A percentile compares a stretch with the other conserved stretches of the same genome.
These are phyloP conservation scores for Rhopalosiphum maidis DNA, from an alignment of 1,140 invertebrate species.

Conservation along the genomic window DNA sequence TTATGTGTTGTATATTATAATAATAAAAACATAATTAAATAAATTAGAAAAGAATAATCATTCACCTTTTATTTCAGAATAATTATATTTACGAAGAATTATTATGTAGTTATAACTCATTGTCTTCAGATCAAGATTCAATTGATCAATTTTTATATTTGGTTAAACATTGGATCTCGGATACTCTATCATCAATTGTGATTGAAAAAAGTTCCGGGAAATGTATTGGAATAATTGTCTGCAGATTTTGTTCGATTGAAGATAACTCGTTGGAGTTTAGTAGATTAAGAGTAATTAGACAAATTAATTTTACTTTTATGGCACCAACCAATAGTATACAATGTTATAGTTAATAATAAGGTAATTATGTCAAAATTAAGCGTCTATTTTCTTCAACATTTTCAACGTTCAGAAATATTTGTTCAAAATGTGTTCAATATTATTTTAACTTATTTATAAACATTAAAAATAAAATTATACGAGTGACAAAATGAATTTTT, in stretches of 20 bases:
- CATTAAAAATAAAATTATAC: too few relatives aligned
- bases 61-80: neutral
- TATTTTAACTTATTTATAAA: too few relatives aligned
- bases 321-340: too few relatives aligned
- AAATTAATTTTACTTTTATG: neutral
- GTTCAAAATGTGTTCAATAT: too few relatives aligned
- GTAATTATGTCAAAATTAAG: neutral
- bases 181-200: conserved; percentile 28
- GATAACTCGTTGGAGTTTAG: conserved; percentile 43
- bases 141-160: conserved; percentile 44
- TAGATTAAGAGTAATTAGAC: conserved; percentile 18
- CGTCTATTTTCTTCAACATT: neutral
- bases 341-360: too few relatives aligned
- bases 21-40: neutral
- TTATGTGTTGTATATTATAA: neutral
- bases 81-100: conserved; percentile 47
- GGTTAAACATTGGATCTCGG: conserved; percentile 32
- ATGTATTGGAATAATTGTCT: conserved; percentile 19
- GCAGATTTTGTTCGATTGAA: conserved; percentile 37
- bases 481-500: too few relatives aligned
- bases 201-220: conserved; percentile 45
- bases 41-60: neutral
- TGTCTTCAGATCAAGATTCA: conserved; percentile 36
- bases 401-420: too few relatives aligned
- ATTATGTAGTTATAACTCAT: neutral